These are phyloP conservation scores for Bombus confusus DNA, from an alignment of 1,140 invertebrate genomes.

Conservation along the genomic window DNA sequence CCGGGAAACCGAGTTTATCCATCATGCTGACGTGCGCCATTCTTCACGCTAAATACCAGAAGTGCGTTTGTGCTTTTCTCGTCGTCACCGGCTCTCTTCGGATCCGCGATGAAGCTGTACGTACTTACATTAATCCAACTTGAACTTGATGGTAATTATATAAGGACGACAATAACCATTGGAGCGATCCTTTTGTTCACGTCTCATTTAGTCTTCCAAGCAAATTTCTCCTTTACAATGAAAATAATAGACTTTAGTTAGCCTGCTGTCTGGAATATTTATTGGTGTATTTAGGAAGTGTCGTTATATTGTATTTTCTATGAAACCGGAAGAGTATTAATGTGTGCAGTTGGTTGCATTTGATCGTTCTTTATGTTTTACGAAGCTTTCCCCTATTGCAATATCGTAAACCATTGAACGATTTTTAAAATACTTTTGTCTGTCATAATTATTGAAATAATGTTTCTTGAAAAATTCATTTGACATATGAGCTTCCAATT, in stretches of 20 bases:
- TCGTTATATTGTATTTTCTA: too few relatives aligned
- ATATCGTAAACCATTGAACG: too few relatives aligned
- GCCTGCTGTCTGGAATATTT: neutral
- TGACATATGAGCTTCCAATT: too few relatives aligned
- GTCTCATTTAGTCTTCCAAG: neutral
- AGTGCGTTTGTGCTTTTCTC: slow-evolving; percentile 69
- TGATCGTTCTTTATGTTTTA: too few relatives aligned
- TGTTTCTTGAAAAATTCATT: too few relatives aligned
- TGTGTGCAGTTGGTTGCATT: too few relatives aligned
- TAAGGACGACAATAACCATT: slow-evolving; percentile 25
- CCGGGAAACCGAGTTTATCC: slow-evolving; percentile 67
- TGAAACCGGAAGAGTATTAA: too few relatives aligned
- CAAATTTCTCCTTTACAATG: neutral
- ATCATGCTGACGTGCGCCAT: slow-evolving; percentile 66
- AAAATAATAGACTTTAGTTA: neutral
- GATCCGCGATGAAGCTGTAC: slow-evolving; percentile 59
- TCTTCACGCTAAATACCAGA: slow-evolving; percentile 71
- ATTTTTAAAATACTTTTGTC: too few relatives aligned
- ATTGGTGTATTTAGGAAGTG: too few relatives aligned
- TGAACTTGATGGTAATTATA: slow-evolving; percentile 61
- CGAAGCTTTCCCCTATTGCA: too few relatives aligned
- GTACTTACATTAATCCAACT: slow-evolving; percentile 36
- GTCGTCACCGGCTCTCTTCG: slow-evolving; percentile 42
- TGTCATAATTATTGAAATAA: neutral
- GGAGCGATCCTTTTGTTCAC: neutral